Base-by-base conservation (phyloP, 2,113 vertebrate genomes). In the Elaphurus davidianus region DNA sequence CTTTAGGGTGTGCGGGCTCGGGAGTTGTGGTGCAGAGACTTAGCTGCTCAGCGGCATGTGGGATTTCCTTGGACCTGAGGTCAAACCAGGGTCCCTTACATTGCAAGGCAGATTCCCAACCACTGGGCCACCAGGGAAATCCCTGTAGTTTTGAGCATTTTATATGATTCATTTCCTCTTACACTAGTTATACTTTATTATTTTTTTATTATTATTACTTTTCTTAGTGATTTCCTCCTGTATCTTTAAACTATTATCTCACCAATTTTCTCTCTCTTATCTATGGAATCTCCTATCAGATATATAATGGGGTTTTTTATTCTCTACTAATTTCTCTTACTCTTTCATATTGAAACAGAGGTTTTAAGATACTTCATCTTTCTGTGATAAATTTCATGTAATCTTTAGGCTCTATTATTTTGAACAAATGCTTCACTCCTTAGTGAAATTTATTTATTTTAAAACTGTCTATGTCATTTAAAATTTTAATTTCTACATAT, bases 361-460 rank as follows among this genome's bases (percentile, higher is more conserved):
- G 43, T 33, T 81, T 91, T 59, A 19, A 94, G 94, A 14, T 15
- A 50, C 4, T 86, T 94, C 11, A n/a, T 62, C 14, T 55, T 79
- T 94, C 19, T 89, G n/a, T 62, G 28, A 81, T 89, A 10, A 40
- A 86, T 15, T 50, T 45, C 14, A 54, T 89, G 8, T 45, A 92
- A 57, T 52, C 40, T 83, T 59, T 94, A 71, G 50, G 21, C 21
- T 78, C 52, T 57, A 57, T 71, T 87, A 64, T 90, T 50, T 76
- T 59, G 4, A 19, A 50, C 54, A 36, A 54, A n/a, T 71, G 30
- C 57, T 89, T 89, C 21, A 83, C 1, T 5, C 5, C 17, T 94
- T 43, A 87, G n/a, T 91, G 14, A 93, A 92, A 81, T 54, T 11
- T 54, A 57, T 87, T 96, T 95, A 36, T 67, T 64, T 67, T 96